These are phyloP conservation scores for Euclidia mi DNA, from an alignment of 2,888 invertebrate genomes.

Conservation along the genomic window DNA sequence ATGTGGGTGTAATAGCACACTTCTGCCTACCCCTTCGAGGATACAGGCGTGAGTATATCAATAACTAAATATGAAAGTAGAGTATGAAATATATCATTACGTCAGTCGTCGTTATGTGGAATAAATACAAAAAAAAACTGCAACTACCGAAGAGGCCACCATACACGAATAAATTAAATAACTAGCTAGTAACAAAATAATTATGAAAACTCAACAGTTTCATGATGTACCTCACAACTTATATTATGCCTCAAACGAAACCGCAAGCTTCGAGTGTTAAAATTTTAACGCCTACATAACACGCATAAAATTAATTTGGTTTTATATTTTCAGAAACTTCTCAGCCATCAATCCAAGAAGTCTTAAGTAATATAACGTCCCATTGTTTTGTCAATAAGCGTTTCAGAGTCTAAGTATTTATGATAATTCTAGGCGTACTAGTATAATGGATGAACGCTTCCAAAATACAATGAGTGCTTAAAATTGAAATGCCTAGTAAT, in stretches of 20 bases:
- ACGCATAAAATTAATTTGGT: constrained; percentile 15
- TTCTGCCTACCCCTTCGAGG: too few species aligned
- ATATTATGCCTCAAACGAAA: constrained; percentile 39
- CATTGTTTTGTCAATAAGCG: constrained; percentile 44
- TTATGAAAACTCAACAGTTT: too few species aligned
- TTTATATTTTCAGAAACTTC: constrained; percentile 30
- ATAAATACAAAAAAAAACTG: too few species aligned
- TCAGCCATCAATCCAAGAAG: constrained; percentile 16
- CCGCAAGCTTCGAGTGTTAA: constrained; percentile 9
- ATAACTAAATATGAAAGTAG: too few species aligned
- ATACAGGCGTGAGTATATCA: too few species aligned
- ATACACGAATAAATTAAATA: too few species aligned
- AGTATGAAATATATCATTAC: too few species aligned
- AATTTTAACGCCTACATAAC: constrained; percentile 8
- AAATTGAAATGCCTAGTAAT: constrained; percentile 53
- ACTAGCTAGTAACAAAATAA: too few species aligned
- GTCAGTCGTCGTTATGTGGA: too few species aligned
- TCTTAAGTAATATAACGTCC: constrained; percentile 34
- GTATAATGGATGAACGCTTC: constrained; percentile 37
- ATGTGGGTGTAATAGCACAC: too few species aligned
- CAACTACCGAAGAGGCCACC: too few species aligned
- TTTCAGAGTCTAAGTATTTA: constrained; percentile 35
- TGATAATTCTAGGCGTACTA: constrained; percentile 39
- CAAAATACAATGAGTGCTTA: constrained; percentile 58
- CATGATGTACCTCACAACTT: too few species aligned